These are phyloP conservation scores for Telmatochromis bifrenatus DNA, from an alignment of 2,113 vertebrate genomes.

Conservation along the genomic window DNA sequence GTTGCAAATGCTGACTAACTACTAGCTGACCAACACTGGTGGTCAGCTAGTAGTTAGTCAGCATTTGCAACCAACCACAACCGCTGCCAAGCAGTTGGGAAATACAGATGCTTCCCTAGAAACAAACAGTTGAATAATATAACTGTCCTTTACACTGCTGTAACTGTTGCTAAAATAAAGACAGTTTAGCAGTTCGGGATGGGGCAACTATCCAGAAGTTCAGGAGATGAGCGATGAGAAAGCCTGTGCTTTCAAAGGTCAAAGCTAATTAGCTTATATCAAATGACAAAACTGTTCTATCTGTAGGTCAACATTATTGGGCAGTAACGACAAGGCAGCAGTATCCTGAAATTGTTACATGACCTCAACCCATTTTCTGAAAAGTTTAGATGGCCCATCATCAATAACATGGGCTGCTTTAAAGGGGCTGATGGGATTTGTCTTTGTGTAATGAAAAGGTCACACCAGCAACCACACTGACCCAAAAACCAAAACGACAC, in stretches of 20 bases:
- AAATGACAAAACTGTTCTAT: not conserved
- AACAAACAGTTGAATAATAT: not conserved
- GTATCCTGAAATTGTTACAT: not conserved
- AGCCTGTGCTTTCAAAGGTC: not conserved
- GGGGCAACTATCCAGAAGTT: not conserved
- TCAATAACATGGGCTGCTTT: not conserved
- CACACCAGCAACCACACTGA: not conserved
- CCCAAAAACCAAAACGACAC: not conserved
- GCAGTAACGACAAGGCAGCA: not conserved
- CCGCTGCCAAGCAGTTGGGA: not conserved
- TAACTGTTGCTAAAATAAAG: not conserved
- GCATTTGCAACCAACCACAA: not conserved
- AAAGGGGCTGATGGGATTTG: not conserved
- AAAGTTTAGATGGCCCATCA: not conserved
- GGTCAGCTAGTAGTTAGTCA: not conserved
- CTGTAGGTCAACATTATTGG: not conserved
- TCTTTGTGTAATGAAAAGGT: not conserved
- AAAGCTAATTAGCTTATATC: not conserved
- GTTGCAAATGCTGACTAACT: no score
- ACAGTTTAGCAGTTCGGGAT: rapidly evolving
- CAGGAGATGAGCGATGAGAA: not conserved
- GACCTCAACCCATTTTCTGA: not conserved
- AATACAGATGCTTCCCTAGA: not conserved
- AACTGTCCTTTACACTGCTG: not conserved
- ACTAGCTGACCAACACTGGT: not conserved